Conservation (phyloP, 2,888 invertebrate genomes). For the Calameuta pallipes region DNA sequence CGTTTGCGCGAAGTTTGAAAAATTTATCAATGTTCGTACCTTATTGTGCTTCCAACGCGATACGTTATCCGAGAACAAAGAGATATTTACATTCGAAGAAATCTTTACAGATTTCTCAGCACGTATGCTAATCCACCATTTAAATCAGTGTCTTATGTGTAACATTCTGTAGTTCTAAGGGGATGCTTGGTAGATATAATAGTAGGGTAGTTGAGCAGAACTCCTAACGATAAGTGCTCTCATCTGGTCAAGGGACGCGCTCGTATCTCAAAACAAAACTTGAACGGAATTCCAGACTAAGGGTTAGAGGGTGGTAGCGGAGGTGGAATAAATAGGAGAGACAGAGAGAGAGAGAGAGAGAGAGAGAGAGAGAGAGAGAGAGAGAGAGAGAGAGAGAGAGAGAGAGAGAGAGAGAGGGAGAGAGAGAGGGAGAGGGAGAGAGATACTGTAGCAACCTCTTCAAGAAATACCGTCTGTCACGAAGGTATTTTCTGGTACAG, state of each 20-base stretch:
- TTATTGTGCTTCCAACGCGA: background rate
- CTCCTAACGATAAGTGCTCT: background rate
- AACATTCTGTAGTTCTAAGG: background rate
- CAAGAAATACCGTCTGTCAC: background rate
- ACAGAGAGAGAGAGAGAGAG: background rate
- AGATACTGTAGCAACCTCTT: background rate
- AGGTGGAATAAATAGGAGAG: background rate
- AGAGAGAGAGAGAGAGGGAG: too few species aligned
- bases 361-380: too few species aligned
- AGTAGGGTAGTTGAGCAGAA: background rate
- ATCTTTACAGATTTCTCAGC: background rate
- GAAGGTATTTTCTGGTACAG: background rate
- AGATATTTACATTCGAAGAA: background rate
- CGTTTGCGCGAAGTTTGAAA: background rate
- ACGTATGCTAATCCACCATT: background rate
- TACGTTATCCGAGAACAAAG: background rate
- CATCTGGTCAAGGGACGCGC: constrained; percentile 18
- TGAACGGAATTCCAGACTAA: constrained; percentile 13
- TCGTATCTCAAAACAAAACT: constrained; percentile 18
- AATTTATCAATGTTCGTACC: background rate
- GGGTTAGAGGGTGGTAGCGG: background rate
- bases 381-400: too few species aligned
- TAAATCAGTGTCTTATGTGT: background rate
- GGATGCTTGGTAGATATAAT: background rate
- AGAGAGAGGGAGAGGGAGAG: too few species aligned